These are phyloP conservation scores for Catocala nupta DNA, from an alignment of 2,888 invertebrate species.

Conservation along the genomic window DNA sequence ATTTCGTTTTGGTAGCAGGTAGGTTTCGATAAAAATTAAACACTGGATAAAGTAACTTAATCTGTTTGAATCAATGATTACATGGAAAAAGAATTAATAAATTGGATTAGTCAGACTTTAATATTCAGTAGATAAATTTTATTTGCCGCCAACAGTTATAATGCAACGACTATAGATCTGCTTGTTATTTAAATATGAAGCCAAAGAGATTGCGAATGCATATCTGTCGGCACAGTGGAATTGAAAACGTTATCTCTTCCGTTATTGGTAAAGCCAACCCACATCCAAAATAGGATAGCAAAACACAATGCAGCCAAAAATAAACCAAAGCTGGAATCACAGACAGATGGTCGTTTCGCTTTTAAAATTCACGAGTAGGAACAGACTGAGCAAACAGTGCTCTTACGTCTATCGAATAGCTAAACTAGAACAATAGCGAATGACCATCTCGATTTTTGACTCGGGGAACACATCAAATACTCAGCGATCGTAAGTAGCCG, in stretches of 20 bases:
- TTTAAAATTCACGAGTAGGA: slow-evolving; percentile 60
- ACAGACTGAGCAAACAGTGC: slow-evolving; percentile 53
- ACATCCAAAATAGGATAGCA: slow-evolving; percentile 49
- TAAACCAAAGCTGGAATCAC: slow-evolving; percentile 53
- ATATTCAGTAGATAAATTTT: too few relatives aligned
- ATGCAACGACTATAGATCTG: too few relatives aligned
- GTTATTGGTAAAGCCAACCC: slow-evolving; percentile 36
- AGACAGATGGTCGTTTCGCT: slow-evolving; percentile 57
- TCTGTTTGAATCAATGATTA: too few relatives aligned
- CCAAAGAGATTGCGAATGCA: background rate
- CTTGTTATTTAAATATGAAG: background rate
- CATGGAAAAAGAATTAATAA: too few relatives aligned
- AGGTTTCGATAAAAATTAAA: too few relatives aligned
- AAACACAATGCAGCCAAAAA: slow-evolving; percentile 52
- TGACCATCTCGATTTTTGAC: slow-evolving; percentile 12
- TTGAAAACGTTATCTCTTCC: slow-evolving; percentile 20
- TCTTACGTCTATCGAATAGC: slow-evolving; percentile 42
- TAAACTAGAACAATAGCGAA: slow-evolving; percentile 46
- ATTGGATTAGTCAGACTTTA: too few relatives aligned
- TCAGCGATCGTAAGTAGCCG: slow-evolving; percentile 2
- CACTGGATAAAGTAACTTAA: too few relatives aligned
- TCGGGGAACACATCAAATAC: slow-evolving; percentile 13
- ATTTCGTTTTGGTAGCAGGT: too few relatives aligned
- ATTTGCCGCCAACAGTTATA: too few relatives aligned
- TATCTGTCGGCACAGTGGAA: background rate